These are phyloP conservation scores for Stichodactyla mertensii DNA, from an alignment of 64 coral and sea anemone genomes.

Conservation along the genomic window DNA sequence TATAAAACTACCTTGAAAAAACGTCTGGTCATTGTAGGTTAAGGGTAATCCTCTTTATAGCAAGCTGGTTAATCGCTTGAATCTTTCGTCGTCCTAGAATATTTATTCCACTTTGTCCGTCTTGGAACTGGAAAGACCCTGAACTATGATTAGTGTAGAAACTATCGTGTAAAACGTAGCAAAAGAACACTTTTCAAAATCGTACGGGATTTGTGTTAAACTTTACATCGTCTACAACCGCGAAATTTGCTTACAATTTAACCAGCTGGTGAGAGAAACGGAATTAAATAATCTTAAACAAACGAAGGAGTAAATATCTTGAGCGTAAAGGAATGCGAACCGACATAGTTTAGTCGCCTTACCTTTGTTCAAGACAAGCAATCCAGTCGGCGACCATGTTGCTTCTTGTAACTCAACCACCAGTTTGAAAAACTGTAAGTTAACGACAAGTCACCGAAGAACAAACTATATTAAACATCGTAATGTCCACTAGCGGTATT, in stretches of 20 bases:
- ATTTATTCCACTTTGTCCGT: no score
- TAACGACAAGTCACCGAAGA: background rate
- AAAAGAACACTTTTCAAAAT: no score
- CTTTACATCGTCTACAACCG: background rate
- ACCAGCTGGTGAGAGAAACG: background rate
- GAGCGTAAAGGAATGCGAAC: background rate
- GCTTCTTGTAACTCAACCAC: background rate
- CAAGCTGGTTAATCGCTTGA: no score
- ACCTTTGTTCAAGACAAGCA: slow-evolving; percentile 52
- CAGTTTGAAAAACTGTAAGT: no score
- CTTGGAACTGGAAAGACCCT: no score
- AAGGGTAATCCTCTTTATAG: no score
- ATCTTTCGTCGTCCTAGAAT: no score
- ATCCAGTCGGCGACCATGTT: slow-evolving; percentile 71
- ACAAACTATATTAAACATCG: background rate
- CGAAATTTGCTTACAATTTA: background rate
- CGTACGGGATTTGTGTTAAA: background rate
- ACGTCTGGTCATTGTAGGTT: no score
- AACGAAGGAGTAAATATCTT: background rate
- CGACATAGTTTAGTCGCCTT: background rate
- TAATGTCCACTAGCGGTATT: background rate
- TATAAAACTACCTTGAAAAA: no score
- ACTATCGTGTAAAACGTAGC: no score
- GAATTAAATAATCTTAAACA: background rate
- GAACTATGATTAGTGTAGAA: no score